phyloP scores from a whole-genome alignment of 2,888 invertebrate species.

The Hipparchia semele region DNA sequence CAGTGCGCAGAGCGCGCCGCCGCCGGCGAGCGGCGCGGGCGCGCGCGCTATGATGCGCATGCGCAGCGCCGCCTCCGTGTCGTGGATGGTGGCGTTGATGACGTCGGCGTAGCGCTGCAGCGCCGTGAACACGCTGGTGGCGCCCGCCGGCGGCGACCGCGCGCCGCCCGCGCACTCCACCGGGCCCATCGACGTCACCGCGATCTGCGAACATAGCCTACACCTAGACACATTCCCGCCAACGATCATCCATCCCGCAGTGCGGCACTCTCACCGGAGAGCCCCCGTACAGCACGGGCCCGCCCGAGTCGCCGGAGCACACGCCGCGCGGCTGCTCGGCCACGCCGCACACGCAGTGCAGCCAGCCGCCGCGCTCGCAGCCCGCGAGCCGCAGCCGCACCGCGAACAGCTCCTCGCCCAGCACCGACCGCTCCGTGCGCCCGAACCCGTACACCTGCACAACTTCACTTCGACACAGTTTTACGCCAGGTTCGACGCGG shows the following conservation, averaged over 20 bases:
- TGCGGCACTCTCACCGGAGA: slow-evolving; percentile 44
- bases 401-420: slow-evolving; percentile 60
- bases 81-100: slow-evolving; percentile 60
- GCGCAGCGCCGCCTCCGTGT: slow-evolving; percentile 52
- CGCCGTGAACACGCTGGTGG: slow-evolving; percentile 68
- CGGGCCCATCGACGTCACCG: slow-evolving; percentile 69
- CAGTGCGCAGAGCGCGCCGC: background rate
- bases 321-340: slow-evolving; percentile 53
- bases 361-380: slow-evolving; percentile 61
- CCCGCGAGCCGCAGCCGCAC: slow-evolving; percentile 55
- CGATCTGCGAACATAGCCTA: slow-evolving; percentile 35
- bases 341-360: slow-evolving; percentile 60
- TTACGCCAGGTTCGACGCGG: no score
- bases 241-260: no score
- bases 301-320: slow-evolving; percentile 74
- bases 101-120: slow-evolving; percentile 59
- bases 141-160: slow-evolving; percentile 41
- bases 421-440: slow-evolving; percentile 54
- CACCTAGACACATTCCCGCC: no score
- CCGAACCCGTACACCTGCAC: slow-evolving; percentile 67
- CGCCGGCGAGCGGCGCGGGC: background rate
- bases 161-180: slow-evolving; percentile 52
- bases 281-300: slow-evolving; percentile 60
- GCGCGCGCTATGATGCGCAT: slow-evolving; percentile 46
- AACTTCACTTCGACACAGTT: background rate